Evolutionary conservation across 1,140 invertebrate genomes (phyloP), one percentile per base, ranked within the genome.

Genomic region (Drosophila persimilis): DNA sequence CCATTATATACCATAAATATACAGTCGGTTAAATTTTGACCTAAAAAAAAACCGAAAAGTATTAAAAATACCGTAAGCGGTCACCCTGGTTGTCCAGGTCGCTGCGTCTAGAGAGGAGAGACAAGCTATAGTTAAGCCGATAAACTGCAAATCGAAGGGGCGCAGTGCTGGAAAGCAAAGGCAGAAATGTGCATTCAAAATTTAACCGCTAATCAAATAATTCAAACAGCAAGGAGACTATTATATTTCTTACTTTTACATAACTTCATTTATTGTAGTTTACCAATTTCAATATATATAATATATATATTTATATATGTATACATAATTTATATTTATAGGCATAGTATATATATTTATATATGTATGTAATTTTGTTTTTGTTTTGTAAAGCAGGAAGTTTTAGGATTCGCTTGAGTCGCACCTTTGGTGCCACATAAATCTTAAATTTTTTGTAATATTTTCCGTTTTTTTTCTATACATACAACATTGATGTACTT

Each of bases 231-330:
- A 31, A 31, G 7, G 29, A 31, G 9, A 31, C 31, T 9, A 43
- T 22, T 50, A 20, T 20, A 20, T 15, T 2, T 17, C 7, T 20
- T 22, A 39, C 3, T 80, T 77, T 86, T 64, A 63, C 63, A 77
- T 86, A 85, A 85, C 81, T 85, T 85, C 73, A 80, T 86, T 85
- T 86, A 85, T 85, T 85, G 59, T 85, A 77, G 69, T 86, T 79
- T 77, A 80, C 64, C 67, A 71, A 53, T 86, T 71, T 74, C 57
- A 77, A 86, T 86, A 80, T 86, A 83, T 79, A 84, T 71, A 69
- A 70, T 63, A 73, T 69, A 66, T 63, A 50, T 72, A 59, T 67
- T 45, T 58, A 65, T 31, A 43, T 74, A 66, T 73, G 57, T 73
- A 75, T 74, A 61, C 73, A 59, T 62, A 56, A 73, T 62, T 63